Conservation (phyloP, 2,888 invertebrate genomes). For the Reticulitermes lucifugus region DNA sequence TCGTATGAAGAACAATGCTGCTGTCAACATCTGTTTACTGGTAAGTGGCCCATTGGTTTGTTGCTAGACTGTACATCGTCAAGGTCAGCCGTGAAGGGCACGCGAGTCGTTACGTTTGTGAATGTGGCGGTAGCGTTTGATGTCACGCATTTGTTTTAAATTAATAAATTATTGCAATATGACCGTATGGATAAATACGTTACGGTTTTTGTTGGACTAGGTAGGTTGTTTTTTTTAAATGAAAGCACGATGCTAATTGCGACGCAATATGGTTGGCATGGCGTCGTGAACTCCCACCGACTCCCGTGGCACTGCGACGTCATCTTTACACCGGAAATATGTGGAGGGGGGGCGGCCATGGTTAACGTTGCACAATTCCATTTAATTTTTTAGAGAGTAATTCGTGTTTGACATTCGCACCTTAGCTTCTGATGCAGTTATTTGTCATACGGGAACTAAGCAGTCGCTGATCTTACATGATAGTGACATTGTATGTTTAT, state of each 20-base stretch:
- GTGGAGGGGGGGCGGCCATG: no score
- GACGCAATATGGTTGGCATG: neutral
- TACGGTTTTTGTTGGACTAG: neutral
- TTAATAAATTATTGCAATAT: neutral
- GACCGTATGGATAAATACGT: neutral
- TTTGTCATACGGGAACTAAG: no score
- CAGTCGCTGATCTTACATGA: no score
- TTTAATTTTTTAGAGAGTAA: no score
- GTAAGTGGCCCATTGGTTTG: neutral
- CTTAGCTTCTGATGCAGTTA: no score
- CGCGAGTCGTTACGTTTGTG: neutral
- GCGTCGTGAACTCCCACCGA: neutral
- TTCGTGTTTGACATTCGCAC: no score
- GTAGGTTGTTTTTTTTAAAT: no score
- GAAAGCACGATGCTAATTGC: no score
- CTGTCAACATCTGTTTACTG: neutral
- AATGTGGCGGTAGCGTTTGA: neutral
- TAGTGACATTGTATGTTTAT: no score
- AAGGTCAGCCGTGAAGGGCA: conserved; percentile 20
- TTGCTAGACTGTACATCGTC: neutral
- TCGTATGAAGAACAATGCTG: neutral
- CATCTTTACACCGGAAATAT: neutral
- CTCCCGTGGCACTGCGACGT: neutral
- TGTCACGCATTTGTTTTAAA: neutral
- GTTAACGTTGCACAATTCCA: no score